These are phyloP conservation scores for Sinonovacula constricta DNA, from an alignment of 1,140 invertebrate genomes.

Conservation along the genomic window DNA sequence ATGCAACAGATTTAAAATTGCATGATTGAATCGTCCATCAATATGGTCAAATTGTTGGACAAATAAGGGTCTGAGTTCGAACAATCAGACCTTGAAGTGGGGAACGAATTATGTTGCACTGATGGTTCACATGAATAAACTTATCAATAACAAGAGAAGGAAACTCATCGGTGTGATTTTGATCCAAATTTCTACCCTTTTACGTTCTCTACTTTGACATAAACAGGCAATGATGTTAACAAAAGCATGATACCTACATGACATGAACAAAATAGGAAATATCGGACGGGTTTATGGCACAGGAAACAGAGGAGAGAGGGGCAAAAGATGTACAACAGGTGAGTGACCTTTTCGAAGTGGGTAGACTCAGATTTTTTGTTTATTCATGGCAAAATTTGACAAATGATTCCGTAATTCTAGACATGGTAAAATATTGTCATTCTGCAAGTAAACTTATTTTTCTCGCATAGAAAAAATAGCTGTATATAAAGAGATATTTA, in stretches of 20 bases:
- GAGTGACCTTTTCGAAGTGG: slow-evolving; percentile 17
- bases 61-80: background rate
- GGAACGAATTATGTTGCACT: background rate
- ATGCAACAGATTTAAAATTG: background rate
- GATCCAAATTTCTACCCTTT: background rate
- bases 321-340: background rate
- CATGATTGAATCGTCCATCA: background rate
- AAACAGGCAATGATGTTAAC: background rate
- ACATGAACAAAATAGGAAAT: slow-evolving; percentile 2
- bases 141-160: background rate
- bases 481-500: slow-evolving; percentile 19
- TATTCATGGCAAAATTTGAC: slow-evolving; percentile 46
- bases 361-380: slow-evolving; percentile 27
- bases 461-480: slow-evolving; percentile 12
- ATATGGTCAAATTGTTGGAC: background rate
- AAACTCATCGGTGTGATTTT: background rate
- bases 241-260: background rate
- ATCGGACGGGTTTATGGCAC: background rate
- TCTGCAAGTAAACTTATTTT: background rate
- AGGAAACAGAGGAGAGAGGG: background rate
- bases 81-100: background rate
- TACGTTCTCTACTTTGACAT: background rate
- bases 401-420: slow-evolving; percentile 33
- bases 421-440: slow-evolving; percentile 24
- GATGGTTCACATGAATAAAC: background rate